Base-by-base conservation (phyloP, 2,797 vertebrate species). In the Naso thynnoides region DNA sequence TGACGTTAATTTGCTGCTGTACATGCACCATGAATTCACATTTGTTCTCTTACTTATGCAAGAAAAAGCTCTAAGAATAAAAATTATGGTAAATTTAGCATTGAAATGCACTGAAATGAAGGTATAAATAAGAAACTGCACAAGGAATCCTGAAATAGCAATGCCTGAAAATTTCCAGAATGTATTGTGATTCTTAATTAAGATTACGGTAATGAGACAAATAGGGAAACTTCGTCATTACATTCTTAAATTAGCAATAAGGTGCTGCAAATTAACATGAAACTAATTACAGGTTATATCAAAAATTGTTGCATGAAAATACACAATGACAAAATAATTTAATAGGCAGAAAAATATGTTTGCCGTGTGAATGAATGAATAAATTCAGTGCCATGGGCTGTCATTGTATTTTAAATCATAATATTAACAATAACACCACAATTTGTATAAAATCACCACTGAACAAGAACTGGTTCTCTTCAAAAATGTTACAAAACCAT, bases 401-500 rank as follows among this genome's bases (percentile, higher is more conserved):
- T 59, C 4, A n/a, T 60, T 27, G 60, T 8, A 45, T 14, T 9
- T 42, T 26, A 70, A 19, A 66, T 66, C 44, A n/a, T 36, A 3
- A 56, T 41, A 57, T 23, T 48, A 18, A 49, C 27, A 36, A 59
- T 58, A 56, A 45, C 18, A 19, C 52, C 18, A 39, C 48, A 15
- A 62, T 71, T 48, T 64, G 29, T 39, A 61, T 63, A 29, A 62
- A 44, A 66, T 3, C 8, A 26, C 29, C 39, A 62, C 23, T 52
- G 7, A 55, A 41, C 8, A 70, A 69, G 24, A 68, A 42, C 29
- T 36, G 29, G 14, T 27, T 56, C 54, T 66, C 15, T 36, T 54
- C 60, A 33, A 64, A 64, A 70, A 66, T 64, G 26, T 36, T 18
- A 41, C 2, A 44, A 61, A 61, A 52, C 23, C 26, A 9, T 49